A percentile compares a stretch with the other conserved stretches of the same genome.
These are phyloP conservation scores for Suricata suricatta DNA, from an alignment of 2,113 vertebrate genomes.

Conservation along the genomic window DNA sequence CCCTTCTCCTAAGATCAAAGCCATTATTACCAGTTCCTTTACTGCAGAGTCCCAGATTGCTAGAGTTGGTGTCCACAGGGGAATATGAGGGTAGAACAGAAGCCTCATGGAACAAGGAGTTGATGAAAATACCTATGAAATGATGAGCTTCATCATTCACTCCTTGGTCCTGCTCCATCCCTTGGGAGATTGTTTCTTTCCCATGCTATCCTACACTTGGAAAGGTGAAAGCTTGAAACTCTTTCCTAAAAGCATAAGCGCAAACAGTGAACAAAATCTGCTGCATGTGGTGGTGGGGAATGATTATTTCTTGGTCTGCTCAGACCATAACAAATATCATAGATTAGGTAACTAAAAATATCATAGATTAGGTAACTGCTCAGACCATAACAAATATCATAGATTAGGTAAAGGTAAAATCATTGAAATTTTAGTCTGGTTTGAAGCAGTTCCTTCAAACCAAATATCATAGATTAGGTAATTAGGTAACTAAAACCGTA, in stretches of 20 bases:
- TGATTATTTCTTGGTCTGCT: not conserved
- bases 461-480: not conserved
- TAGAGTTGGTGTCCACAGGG: not conserved
- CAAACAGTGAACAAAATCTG: not conserved
- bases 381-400: too few relatives aligned
- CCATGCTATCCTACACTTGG: not conserved
- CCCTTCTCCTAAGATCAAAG: not conserved
- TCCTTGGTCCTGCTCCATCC: not conserved
- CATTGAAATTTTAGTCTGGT: too few relatives aligned
- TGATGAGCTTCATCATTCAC: not conserved
- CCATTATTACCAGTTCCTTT: not conserved
- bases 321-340: not conserved
- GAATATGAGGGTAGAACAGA: not conserved
- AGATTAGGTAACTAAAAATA: too few relatives aligned
- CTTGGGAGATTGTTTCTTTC: not conserved
- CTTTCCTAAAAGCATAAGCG: not conserved
- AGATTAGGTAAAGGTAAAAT: too few relatives aligned
- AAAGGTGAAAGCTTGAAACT: conserved; percentile 22
- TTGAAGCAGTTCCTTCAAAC: too few relatives aligned
- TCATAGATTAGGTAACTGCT: too few relatives aligned
- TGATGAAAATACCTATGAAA: not conserved
- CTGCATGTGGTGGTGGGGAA: not conserved
- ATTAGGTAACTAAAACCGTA: too few relatives aligned
- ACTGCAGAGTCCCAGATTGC: not conserved
- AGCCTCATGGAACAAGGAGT: not conserved